These are phyloP conservation scores for Apamea epomidion DNA, from an alignment of 2,888 invertebrate genomes.

Conservation along the genomic window DNA sequence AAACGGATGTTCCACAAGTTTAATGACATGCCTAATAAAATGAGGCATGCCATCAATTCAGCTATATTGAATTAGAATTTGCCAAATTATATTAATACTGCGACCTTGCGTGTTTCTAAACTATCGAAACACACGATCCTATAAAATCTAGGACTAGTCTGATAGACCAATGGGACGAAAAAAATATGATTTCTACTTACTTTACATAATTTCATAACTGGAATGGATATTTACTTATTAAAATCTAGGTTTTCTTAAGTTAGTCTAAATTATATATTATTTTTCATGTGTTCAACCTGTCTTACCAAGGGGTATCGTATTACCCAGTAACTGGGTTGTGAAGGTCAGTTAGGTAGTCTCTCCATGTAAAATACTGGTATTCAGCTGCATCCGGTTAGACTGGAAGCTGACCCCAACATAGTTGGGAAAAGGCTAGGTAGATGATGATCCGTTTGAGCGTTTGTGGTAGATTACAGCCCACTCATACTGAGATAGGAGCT, in stretches of 20 bases:
- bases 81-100: conserved; percentile 23
- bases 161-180: neutral
- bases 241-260: neutral
- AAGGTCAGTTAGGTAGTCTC: neutral
- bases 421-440: neutral
- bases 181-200: neutral
- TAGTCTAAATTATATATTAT: neutral
- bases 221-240: no score
- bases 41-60: conserved; percentile 26
- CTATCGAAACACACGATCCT: neutral
- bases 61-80: conserved; percentile 24
- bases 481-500: no score
- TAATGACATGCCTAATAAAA: conserved; percentile 36
- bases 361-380: neutral
- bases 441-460: no score
- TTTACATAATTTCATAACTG: neutral
- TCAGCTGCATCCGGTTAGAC: neutral
- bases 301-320: neutral
- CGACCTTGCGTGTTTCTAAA: conserved; percentile 39
- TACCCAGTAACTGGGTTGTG: neutral
- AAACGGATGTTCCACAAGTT: conserved; percentile 28
- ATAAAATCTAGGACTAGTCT: conserved; percentile 7
- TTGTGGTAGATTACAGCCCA: no score
- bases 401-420: neutral
- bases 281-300: neutral